Base-by-base conservation (phyloP, 2,888 invertebrate species). In the Volucella zonaria region DNA sequence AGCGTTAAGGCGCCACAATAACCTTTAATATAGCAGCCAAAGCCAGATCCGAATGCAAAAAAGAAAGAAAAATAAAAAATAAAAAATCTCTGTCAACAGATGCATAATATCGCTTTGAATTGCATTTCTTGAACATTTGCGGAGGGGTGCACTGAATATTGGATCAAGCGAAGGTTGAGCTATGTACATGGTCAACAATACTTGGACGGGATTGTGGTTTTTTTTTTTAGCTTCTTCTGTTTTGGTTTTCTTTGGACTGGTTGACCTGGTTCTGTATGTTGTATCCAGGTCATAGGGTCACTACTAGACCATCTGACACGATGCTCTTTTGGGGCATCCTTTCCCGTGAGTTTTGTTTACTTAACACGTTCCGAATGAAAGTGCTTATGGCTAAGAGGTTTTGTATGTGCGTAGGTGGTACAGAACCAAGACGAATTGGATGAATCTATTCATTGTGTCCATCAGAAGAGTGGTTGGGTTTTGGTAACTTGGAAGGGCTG, bases 1-100 rank as follows among this genome's bases (percentile, higher is more conserved):
- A 85, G 81, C 81, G 76, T 81, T 77, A 81, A 85, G 85, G 85
- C 85, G 81, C 85, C 85, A 85, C 85, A 68, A 73, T 85, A 67
- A 81, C 73, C 76, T 75, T 71, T 62, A 59, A 75, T 74, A 68
- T 18, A 43, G 11, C 12, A 8, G 42, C 6, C 31, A 31, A 31
- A 31, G 31, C 6, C 31, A 71, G 54, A 38, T 15, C 42, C 71
- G 62, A 75, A 80, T 83, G 83, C 66, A 47, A 74, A 62, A 80
- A 43, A 31, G 4, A 31, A 31, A 31, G 6, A 31, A 31, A 31
- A 31, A 31, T 0, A 3, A 31, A 62, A 67, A 42, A 77, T 49
- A 56, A 62, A 42, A 49, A 45, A 23, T 12, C 52, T 74, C 54
- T 61, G 71, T 71, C 79, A 70, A 67, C 70, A 58, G 61, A 68